Evolutionary conservation across 2,888 invertebrate genomes (phyloP), one percentile per base, ranked within the genome.

Genomic region (Cremastobaeus sp.): DNA sequence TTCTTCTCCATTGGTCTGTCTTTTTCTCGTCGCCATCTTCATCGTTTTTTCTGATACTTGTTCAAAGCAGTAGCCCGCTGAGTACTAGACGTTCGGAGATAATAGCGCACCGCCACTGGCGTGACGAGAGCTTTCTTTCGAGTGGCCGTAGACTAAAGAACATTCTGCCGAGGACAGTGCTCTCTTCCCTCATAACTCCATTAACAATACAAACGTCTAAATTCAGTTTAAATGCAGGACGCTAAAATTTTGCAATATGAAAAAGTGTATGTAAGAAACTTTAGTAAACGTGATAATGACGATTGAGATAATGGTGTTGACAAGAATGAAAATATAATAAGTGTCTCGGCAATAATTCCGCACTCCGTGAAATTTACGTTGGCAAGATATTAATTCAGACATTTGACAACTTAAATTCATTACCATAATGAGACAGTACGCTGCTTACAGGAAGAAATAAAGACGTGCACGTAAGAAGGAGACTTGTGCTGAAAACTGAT

Each of bases 181-280:
- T 41, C 50, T 62, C n/a, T n/a, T 62, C 28, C 48, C 48, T 55
- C 3, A 35, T 48, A 66, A 55, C 73, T 66, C 73, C 66, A 73
- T 73, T 73, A 73, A 71, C 54, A 60, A 60, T 72, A 73, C 65
- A 72, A 72, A 72, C 64, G 64, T 64, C 64, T 64, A 54, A 60
- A 47, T 66, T 72, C 37, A 30, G 41, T 64, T 71, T 50, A 64
- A 71, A 70, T 17, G 41, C 35, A 28, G 14, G 17, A n/a, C 30
- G 28, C 20, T 34, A 57, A 57, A 57, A 15, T 21, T 17, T 21
- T 5, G 17, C 45, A 45, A 43, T 35, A 39, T 45, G n/a, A 11
- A 37, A 28, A 37, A 47, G 3, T 8, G 25, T 5, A 3, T 25
- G 3, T 25, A 25, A 3, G 25, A 5, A 5, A 25, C 25, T 8